Percentiles rank a stretch among this genome's conserved stretches.
Evolutionary conservation across 1,140 invertebrate genomes (phyloP).

Genomic region (Achatina immaculata): DNA sequence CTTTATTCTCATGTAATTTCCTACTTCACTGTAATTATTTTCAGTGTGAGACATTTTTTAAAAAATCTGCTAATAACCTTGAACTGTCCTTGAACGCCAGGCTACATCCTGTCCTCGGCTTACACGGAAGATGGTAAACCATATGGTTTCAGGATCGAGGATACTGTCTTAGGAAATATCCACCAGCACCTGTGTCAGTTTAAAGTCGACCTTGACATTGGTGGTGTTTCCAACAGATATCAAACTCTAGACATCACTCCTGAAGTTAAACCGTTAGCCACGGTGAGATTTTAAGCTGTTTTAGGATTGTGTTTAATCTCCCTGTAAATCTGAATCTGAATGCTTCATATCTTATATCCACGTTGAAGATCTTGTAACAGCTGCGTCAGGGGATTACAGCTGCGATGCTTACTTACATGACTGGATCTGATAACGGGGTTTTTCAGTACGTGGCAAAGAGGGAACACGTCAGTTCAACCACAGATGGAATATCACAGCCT

Average conservation of each 20-base stretch:
- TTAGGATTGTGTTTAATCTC: not conserved
- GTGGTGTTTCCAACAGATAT: slow-evolving; percentile 50
- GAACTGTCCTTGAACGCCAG: slow-evolving; percentile 31
- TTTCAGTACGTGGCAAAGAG: too few relatives aligned
- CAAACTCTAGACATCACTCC: slow-evolving; percentile 54
- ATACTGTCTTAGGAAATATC: slow-evolving; percentile 46
- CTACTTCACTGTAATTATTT: too few relatives aligned
- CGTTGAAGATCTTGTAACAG: not conserved
- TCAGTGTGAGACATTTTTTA: too few relatives aligned
- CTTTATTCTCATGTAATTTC: too few relatives aligned
- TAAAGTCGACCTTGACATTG: slow-evolving; percentile 58
- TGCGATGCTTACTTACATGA: not conserved
- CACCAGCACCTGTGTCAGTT: slow-evolving; percentile 61
- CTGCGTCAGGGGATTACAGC: not conserved
- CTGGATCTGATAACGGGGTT: too few relatives aligned
- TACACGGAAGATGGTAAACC: slow-evolving; percentile 38
- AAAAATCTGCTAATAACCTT: too few relatives aligned
- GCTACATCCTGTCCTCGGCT: slow-evolving; percentile 50
- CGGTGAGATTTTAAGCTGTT: not conserved
- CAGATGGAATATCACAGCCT: too few relatives aligned
- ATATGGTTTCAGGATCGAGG: slow-evolving; percentile 51
- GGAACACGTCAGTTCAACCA: too few relatives aligned
- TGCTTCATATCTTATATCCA: not conserved
- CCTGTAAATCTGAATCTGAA: not conserved
- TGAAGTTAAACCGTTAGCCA: slow-evolving; percentile 22